Evolutionary conservation across 2,113 vertebrate genomes (phyloP).

Genomic region (Pelecanus crispus): DNA sequence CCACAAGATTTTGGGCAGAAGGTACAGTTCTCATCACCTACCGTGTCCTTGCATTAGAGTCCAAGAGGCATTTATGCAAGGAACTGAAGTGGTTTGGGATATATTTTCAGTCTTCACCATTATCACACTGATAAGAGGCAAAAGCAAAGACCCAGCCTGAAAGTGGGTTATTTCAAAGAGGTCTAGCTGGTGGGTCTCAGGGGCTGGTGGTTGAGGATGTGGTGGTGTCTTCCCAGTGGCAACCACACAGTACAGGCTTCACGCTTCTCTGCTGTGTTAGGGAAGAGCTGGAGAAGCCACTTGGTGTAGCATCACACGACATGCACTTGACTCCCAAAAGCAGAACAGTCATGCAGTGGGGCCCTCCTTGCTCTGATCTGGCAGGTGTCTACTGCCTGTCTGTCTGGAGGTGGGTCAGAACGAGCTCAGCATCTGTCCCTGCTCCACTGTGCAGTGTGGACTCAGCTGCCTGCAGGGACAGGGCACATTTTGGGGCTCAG

Average conservation of each 20-base stretch:
- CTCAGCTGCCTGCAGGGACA: rapidly evolving
- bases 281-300: background rate
- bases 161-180: background rate
- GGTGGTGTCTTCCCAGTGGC: background rate
- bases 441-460: background rate
- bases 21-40: background rate
- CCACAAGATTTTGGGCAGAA: background rate
- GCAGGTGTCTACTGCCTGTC: background rate
- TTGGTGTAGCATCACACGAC: background rate
- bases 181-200: background rate
- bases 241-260: background rate
- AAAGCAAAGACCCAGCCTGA: background rate
- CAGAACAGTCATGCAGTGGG: background rate
- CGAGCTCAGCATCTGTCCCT: background rate
- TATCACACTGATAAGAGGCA: background rate
- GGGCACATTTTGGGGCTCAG: background rate
- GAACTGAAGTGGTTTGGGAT: background rate
- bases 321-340: background rate
- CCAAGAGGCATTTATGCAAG: background rate
- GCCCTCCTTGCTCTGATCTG: background rate
- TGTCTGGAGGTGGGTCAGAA: background rate
- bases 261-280: background rate
- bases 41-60: rapidly evolving
- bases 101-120: background rate
- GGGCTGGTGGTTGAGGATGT: background rate